phyloP scores from a whole-genome alignment of 2,888 invertebrate species.

The Elmis aenea region DNA sequence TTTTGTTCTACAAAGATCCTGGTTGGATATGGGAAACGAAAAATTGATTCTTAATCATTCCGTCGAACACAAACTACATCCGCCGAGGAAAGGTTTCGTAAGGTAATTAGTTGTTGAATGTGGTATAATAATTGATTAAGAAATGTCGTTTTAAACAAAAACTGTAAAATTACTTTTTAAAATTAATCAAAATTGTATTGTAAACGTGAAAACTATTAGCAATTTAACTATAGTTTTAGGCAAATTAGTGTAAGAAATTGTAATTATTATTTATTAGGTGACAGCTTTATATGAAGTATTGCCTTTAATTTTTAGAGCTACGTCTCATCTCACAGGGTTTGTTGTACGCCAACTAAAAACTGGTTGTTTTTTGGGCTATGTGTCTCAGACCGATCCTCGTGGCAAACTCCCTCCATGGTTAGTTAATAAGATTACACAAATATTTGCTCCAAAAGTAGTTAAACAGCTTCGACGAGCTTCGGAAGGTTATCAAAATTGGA shows the following conservation, averaged over 20 bases:
- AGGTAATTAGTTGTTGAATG: conserved; percentile 46
- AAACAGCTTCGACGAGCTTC: conserved; percentile 78
- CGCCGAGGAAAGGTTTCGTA: conserved; percentile 77
- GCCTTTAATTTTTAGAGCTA: conserved; percentile 48
- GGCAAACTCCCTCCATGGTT: conserved; percentile 85
- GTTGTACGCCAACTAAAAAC: conserved; percentile 58
- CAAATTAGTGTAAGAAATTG: too few relatives aligned
- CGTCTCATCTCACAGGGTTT: conserved; percentile 60
- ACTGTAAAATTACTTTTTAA: too few relatives aligned
- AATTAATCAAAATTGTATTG: too few relatives aligned
- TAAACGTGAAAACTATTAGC: too few relatives aligned
- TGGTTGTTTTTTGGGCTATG: conserved; percentile 79
- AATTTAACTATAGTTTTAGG: too few relatives aligned
- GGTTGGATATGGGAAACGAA: conserved; percentile 82
- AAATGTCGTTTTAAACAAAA: not conserved
- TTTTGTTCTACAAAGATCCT: conserved; percentile 87
- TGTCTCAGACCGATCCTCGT: conserved; percentile 85
- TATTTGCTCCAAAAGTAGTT: conserved; percentile 81
- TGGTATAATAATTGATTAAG: conserved; percentile 8
- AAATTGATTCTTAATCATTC: conserved; percentile 89
- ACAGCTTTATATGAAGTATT: not conserved
- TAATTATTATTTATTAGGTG: not conserved
- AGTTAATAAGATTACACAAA: conserved; percentile 81
- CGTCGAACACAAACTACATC: conserved; percentile 80
- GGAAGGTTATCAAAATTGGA: conserved; percentile 78